Evolutionary conservation across 2,888 invertebrate species (phyloP), one percentile per base, ranked within the genome.

Genomic region (Melieria omissa): DNA sequence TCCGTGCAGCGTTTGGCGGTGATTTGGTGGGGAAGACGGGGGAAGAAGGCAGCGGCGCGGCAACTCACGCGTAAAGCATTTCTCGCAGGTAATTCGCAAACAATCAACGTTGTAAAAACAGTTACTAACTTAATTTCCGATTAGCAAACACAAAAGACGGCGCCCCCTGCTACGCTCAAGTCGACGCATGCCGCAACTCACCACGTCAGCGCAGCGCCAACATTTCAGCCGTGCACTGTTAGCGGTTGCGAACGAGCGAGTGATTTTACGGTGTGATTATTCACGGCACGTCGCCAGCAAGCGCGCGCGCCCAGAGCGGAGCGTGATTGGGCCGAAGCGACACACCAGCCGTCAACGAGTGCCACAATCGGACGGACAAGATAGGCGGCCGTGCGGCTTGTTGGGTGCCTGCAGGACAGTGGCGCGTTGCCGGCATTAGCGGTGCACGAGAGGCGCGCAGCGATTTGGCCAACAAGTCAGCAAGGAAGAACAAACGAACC

Each of bases 111-210:
- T 47, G 65, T 44, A 69, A 74, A 73, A 73, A 73, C 71, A 74
- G 71, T 71, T 75, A 75, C 69, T 71, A 71, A 73, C 73, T 74
- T 73, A 71, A 73, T 74, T 74, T 69, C 72, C 74, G 65, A 70
- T 72, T 71, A 69, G 70, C 65, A 73, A 63, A 70, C 68, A 72
- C 71, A 67, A 69, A 63, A 58, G 64, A 70, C 64, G 64, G 55
- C 58, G 54, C 46, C 42, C 44, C 9, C 54, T 42, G 57, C 64
- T 5, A 44, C 47, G 45, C 4, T n/a, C 14, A 44, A 44, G 44
- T 65, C 42, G 52, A 16, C 66, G 14, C 12, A n/a, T 60, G 14
- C 9, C 16, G 10, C 57, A 63, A 46, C 57, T 14, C 29, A 29
- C 29, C 29, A 29, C 29, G 29, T 29, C 29, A 29, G 29, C 29